phyloP scores from a whole-genome alignment of 2,113 vertebrate genomes.

The Engystomops pustulosus region DNA sequence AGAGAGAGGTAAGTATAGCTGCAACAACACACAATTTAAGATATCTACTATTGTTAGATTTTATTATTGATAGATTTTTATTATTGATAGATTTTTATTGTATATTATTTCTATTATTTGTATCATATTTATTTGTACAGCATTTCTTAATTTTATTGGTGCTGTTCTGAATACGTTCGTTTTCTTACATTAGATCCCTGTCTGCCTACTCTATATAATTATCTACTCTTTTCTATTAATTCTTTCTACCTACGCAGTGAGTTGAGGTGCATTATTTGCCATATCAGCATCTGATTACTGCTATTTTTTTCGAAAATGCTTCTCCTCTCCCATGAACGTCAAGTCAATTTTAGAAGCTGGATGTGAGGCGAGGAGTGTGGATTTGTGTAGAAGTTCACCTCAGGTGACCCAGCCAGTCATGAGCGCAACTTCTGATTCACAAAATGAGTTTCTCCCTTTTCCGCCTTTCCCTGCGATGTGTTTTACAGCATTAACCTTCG shows the following conservation, averaged over 20 bases:
- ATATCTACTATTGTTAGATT: no score
- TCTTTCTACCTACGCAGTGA: background rate
- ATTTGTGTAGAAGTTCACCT: slow-evolving; percentile 50
- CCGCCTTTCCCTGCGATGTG: background rate
- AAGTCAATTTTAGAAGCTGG: slow-evolving; percentile 50
- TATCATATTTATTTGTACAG: no score
- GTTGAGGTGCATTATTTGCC: background rate
- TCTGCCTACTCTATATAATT: background rate
- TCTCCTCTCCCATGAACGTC: slow-evolving; percentile 44
- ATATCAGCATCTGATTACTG: background rate
- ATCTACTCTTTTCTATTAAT: background rate
- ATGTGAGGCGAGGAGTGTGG: slow-evolving; percentile 38
- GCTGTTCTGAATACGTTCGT: background rate
- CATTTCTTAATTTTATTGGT: no score
- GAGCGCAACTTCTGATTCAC: slow-evolving; percentile 40
- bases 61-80: background rate
- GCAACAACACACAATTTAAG: no score
- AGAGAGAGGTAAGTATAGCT: no score
- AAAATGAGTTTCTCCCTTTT: slow-evolving; percentile 31
- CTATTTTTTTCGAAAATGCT: slow-evolving; percentile 31
- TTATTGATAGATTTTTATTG: background rate
- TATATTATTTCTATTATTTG: no score
- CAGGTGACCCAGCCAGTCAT: slow-evolving; percentile 41
- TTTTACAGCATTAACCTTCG: slow-evolving; percentile 15
- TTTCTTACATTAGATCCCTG: background rate